Conservation (phyloP, 1,140 invertebrate genomes). For the Ostrea denselamellosa region DNA sequence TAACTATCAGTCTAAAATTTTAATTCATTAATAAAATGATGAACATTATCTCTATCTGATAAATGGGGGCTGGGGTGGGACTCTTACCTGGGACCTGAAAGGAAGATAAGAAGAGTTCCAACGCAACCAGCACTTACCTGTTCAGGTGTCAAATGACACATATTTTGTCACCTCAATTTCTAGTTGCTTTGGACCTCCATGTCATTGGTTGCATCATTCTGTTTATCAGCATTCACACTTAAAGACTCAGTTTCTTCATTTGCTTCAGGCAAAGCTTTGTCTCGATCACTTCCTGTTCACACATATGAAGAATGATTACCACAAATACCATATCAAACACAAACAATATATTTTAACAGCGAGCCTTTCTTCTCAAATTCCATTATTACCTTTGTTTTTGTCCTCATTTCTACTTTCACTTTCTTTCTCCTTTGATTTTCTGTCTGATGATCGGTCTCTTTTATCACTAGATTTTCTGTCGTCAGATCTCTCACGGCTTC, state of each 20-base stretch:
- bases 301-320: not conserved
- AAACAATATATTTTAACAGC: not conserved
- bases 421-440: conserved; percentile 4
- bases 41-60: conserved; percentile 1
- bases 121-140: conserved; percentile 6
- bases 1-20: not conserved
- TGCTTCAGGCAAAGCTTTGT: not conserved
- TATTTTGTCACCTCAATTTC: conserved; percentile 41
- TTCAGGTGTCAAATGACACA: conserved; percentile 38
- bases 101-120: conserved; percentile 12
- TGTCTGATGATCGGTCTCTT: not conserved
- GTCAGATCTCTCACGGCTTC: not conserved
- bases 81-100: conserved; percentile 41
- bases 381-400: not conserved
- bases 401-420: not conserved
- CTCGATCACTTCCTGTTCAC: not conserved
- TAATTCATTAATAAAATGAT: not conserved
- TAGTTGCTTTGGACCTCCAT: not conserved
- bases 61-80: not conserved
- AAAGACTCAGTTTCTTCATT: not conserved
- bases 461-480: not conserved
- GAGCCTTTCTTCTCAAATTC: not conserved
- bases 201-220: conserved; percentile 1
- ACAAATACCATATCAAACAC: not conserved
- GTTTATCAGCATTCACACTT: not conserved